Base-by-base conservation (phyloP, 2,888 invertebrate species). In the Drosophila rellima region DNA sequence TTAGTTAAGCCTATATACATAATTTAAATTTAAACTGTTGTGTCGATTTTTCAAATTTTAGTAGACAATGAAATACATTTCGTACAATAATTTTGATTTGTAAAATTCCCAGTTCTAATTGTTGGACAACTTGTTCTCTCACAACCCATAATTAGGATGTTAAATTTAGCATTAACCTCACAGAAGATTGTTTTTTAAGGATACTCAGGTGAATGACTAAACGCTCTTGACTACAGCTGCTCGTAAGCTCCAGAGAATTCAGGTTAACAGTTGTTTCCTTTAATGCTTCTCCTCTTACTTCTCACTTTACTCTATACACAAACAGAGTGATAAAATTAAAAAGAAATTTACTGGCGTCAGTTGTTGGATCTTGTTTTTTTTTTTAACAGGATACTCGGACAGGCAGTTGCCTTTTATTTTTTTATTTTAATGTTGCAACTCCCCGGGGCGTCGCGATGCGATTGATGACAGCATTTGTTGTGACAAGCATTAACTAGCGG, bases 381-480 rank as follows among this genome's bases (percentile, higher is more conserved):
- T 55, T 63, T 55, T 66, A 67, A 67, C 68, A 86, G 80, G 82
- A 76, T 64, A 50, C 57, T 64, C n/a, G 13, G 55, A 40, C 42
- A n/a, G 56, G 17, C 37, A n/a, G 29, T 56, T 26, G 45, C n/a
- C 18, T 31, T 44, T 39, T 15, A 37, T 5, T 47, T 33, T 29
- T 44, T 64, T 64, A 26, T 18, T 44, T 64, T 59, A 31, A 42
- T 42, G 45, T 18, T 7, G 20, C 47, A 35, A 17, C 37, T 67
- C 72, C 77, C 89, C 42, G 18, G 70, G 60, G 76, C 7, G 29
- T 42, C 33, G 42, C 11, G 39, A 15, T 1, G 65, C 70, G 88
- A 83, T 83, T 83, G 87, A 88, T 83, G 83, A 80, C 83, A 77
- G 60, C 84, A 89, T 87, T 86, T 83, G 87, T 88, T 86, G 81